Base-by-base conservation (phyloP, 2,113 vertebrate genomes). In the Paramisgurnus dabryanus region DNA sequence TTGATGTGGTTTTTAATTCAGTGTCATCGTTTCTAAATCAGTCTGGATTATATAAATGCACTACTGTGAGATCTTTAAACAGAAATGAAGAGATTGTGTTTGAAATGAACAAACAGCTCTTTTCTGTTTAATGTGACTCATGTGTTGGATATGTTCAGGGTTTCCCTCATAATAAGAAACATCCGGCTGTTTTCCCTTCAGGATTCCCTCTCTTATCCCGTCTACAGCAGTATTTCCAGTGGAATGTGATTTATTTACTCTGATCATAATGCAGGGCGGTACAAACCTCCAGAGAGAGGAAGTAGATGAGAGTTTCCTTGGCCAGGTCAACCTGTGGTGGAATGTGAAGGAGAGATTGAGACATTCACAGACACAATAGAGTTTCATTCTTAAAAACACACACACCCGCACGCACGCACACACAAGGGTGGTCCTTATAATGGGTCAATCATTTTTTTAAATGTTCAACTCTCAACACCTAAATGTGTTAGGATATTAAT, bases 221-320 rank as follows among this genome's bases (percentile, higher is more conserved):
- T 86, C 86, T 15, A 27, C 34, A 8, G 3, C 60, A 17, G 22
- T 69, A 5, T 67, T 27, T 83, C 83, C 63, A 10, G 13, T 47
- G 81, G 73, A 83, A 76, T 76, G 80, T 70, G 58, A 57, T 87
- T 89, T 87, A 90, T 90, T 88, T 86, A 91, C 85, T 90, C 45
- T 86, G 58, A 86, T 76, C 80, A 89, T 87, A 81, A 88, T 84
- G 58, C 60, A 64, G 50, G 76, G 43, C 34, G 18, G 67, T 80
- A 90, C 95, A 82, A 87, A 99, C 98, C 96, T 98, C 95, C 85
- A 98, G 86, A 18, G 94, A 95, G 86, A 98, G 91, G 90, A 98
- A 97, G 89, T 95, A 94, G 90, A 96, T 89, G 89, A 98, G 88
- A 0, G 95, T 95, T 94, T 98, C 96, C 94, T 95, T 99, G 82